phyloP scores from a whole-genome alignment of 2,888 invertebrate genomes.

The Melieria crassipennis region DNA sequence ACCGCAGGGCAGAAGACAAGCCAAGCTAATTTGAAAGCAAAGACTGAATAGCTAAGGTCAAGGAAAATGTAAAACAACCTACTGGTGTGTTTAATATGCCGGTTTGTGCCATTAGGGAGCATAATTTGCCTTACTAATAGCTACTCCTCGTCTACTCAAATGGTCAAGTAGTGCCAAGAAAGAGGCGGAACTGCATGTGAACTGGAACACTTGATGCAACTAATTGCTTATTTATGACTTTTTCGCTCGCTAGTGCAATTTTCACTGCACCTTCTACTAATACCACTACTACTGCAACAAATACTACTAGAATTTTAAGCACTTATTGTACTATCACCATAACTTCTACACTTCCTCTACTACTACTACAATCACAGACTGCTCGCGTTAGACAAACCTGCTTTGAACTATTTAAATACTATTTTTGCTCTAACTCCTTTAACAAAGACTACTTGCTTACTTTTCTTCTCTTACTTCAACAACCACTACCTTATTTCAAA shows the following conservation, averaged over 20 bases:
- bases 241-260: not conserved
- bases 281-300: not conserved
- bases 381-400: not conserved
- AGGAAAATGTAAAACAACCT: too few relatives aligned
- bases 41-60: too few relatives aligned
- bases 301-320: not conserved
- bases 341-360: not conserved
- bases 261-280: not conserved
- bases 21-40: too few relatives aligned
- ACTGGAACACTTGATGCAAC: constrained; percentile 32
- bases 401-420: too few relatives aligned
- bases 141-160: not conserved
- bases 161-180: not conserved
- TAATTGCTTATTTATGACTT: constrained; percentile 33
- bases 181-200: constrained; percentile 23
- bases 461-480: too few relatives aligned
- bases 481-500: too few relatives aligned
- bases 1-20: too few relatives aligned
- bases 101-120: too few relatives aligned
- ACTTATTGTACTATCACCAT: not conserved
- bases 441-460: too few relatives aligned
- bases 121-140: not conserved
- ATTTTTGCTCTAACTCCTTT: too few relatives aligned
- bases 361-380: not conserved
- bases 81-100: too few relatives aligned